These are phyloP conservation scores for Lacerta bilineata DNA, from an alignment of 2,797 vertebrate species.

Conservation along the genomic window DNA sequence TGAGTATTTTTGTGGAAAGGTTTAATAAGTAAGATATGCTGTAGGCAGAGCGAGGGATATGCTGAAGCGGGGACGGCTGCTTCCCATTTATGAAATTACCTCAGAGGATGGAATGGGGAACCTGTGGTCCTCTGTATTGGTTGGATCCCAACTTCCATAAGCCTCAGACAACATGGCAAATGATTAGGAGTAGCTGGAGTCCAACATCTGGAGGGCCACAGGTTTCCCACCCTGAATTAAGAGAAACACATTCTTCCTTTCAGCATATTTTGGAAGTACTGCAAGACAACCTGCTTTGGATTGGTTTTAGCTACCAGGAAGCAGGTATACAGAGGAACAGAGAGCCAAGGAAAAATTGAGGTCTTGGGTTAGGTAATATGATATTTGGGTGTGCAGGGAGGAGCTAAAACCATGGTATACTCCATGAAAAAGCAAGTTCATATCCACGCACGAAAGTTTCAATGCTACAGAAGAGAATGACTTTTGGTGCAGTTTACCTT, in stretches of 20 bases:
- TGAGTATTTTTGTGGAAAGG: not conserved
- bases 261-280: not conserved
- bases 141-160: too few species aligned
- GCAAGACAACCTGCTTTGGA: not conserved
- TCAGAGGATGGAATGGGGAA: not conserved
- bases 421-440: not conserved
- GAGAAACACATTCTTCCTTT: not conserved
- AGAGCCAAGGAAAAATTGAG: not conserved
- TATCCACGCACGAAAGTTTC: not conserved
- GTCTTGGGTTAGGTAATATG: not conserved
- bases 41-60: not conserved
- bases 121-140: not conserved
- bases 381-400: not conserved
- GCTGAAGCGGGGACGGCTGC: not conserved
- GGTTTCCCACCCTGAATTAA: too few species aligned
- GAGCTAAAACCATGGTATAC: not conserved
- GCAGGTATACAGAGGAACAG: not conserved
- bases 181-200: too few species aligned
- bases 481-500: constrained; percentile 84
- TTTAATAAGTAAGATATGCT: not conserved
- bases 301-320: not conserved
- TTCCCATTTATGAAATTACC: not conserved
- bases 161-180: too few species aligned
- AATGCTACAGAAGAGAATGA: not conserved
- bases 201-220: too few species aligned